Evolutionary conservation across 2,888 invertebrate species (phyloP).

Genomic region (Temnothorax rugatulus): DNA sequence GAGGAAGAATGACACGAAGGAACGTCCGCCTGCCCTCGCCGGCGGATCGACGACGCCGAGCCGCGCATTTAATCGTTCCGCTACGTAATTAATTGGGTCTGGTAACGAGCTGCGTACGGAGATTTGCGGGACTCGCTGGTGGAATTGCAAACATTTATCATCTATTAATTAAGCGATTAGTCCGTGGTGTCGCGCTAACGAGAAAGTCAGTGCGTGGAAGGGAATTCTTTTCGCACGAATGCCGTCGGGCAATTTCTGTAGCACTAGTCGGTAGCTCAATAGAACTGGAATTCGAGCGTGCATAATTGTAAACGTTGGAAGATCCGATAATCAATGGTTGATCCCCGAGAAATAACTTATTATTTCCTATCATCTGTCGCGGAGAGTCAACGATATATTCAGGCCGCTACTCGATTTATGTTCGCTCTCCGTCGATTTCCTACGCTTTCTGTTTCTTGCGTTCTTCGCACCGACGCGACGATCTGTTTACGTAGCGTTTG

Average conservation of each 20-base stretch:
- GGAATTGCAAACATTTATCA: conserved; percentile 77
- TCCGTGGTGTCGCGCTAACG: conserved; percentile 71
- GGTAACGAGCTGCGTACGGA: conserved; percentile 70
- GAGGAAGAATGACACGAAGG: conserved; percentile 38
- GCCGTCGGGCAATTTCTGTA: conserved; percentile 66
- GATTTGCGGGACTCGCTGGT: conserved; percentile 48
- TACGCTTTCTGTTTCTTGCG: not conserved
- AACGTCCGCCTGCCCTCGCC: conserved; percentile 1
- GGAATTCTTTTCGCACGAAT: conserved; percentile 63
- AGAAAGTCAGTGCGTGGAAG: conserved; percentile 64
- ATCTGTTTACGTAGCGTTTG: not conserved
- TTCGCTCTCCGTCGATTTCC: not conserved
- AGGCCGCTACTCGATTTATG: not conserved
- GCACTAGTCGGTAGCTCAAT: conserved; percentile 12
- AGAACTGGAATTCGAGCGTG: conserved; percentile 27
- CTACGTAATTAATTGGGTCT: conserved; percentile 71
- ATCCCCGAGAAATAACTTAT: conserved; percentile 47
- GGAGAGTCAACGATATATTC: not conserved
- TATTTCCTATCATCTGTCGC: conserved; percentile 18
- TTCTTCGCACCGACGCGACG: not conserved
- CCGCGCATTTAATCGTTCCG: conserved; percentile 63
- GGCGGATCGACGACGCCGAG: conserved; percentile 21
- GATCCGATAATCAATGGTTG: conserved; percentile 36
- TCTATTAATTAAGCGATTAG: conserved; percentile 80
- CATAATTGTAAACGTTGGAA: conserved; percentile 56